These are phyloP conservation scores for Nomada fucata DNA, from an alignment of 2,888 invertebrate species.

Conservation along the genomic window DNA sequence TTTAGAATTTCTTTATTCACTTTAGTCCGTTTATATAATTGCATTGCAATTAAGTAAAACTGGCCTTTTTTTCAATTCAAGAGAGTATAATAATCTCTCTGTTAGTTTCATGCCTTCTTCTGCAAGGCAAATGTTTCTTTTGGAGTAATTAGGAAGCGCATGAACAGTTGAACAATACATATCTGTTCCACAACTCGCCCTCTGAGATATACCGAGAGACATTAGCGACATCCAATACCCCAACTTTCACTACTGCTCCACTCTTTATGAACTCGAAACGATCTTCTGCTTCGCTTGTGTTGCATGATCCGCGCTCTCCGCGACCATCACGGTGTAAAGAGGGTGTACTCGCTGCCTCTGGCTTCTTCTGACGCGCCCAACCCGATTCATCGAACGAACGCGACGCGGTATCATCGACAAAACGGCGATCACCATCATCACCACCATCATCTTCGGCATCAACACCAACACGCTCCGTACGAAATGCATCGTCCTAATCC, in stretches of 20 bases:
- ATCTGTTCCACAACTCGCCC: background rate
- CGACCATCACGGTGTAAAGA: slow-evolving; percentile 79
- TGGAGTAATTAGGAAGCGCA: slow-evolving; percentile 17
- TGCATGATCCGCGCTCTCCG: slow-evolving; percentile 81
- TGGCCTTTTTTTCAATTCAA: background rate
- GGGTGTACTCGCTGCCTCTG: slow-evolving; percentile 85
- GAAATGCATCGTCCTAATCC: slow-evolving; percentile 82
- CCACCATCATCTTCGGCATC: slow-evolving; percentile 73
- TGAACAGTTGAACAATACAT: background rate
- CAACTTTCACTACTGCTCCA: slow-evolving; percentile 28
- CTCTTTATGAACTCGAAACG: slow-evolving; percentile 64
- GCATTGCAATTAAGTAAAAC: background rate
- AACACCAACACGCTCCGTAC: slow-evolving; percentile 77
- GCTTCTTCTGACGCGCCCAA: slow-evolving; percentile 80
- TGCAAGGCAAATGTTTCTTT: background rate
- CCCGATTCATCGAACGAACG: slow-evolving; percentile 81
- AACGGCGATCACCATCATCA: slow-evolving; percentile 79
- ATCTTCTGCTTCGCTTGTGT: slow-evolving; percentile 83
- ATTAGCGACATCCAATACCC: slow-evolving; percentile 14
- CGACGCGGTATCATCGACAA: slow-evolving; percentile 82
- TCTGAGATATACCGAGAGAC: background rate
- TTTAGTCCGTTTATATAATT: background rate
- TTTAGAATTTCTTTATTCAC: background rate
- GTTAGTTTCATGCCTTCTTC: too few relatives aligned
- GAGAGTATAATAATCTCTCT: background rate